phyloP scores from a whole-genome alignment of 2,888 invertebrate species.

The Theristus sp. region DNA sequence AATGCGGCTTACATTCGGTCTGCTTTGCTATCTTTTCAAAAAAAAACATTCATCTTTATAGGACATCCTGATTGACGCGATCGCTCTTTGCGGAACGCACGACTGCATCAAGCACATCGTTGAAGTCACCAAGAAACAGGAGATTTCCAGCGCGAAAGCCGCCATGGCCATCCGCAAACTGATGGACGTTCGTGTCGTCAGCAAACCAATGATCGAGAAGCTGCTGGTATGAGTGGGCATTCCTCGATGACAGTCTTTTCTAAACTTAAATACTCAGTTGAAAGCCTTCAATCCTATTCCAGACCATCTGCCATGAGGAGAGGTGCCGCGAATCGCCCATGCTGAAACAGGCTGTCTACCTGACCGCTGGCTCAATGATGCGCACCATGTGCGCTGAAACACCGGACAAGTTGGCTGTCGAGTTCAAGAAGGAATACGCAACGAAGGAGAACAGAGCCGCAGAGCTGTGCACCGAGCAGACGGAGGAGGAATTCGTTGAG shows the following conservation, averaged over 20 bases:
- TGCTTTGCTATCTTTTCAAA: background rate
- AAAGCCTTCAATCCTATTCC: too few relatives aligned
- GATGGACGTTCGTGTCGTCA: conserved; percentile 9
- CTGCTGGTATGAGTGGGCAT: conserved; percentile 3
- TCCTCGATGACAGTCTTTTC: background rate
- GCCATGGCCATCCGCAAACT: conserved; percentile 7
- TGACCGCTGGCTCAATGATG: conserved; percentile 9
- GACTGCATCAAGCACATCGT: conserved; percentile 10
- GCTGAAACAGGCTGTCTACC: conserved; percentile 5
- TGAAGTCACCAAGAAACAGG: conserved; percentile 11
- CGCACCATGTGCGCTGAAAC: conserved; percentile 6
- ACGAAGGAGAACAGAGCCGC: too few relatives aligned
- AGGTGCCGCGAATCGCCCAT: background rate
- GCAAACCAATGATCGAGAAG: conserved; percentile 7
- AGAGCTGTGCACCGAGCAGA: conserved; percentile 3
- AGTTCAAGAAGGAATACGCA: too few relatives aligned
- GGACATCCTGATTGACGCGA: conserved; percentile 14
- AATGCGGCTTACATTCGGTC: background rate
- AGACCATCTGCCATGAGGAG: conserved; percentile 7
- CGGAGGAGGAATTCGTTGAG: conserved; percentile 2
- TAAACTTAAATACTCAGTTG: too few relatives aligned
- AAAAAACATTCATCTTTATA: background rate
- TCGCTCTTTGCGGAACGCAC: conserved; percentile 13
- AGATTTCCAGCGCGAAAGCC: conserved; percentile 6
- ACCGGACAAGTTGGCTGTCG: conserved; percentile 10